Base-by-base conservation (phyloP, 2,113 vertebrate species). In the Pao palembangensis region DNA sequence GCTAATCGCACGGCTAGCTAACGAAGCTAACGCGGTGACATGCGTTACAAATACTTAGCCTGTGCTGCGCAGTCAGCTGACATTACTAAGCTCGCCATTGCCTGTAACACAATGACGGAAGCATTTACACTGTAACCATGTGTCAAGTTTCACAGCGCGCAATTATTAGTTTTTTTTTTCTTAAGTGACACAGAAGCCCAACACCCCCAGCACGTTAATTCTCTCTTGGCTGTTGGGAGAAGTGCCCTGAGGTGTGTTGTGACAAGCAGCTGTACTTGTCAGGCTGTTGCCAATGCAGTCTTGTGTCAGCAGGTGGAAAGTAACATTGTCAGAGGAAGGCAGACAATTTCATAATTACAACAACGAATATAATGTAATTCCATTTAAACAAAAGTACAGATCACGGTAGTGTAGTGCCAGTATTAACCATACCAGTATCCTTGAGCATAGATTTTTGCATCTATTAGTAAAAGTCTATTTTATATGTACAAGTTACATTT, bases 31-130 rank as follows among this genome's bases (percentile, higher is more conserved):
- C 75, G 59, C 73, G 34, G 73, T 71, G 74, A 77, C 78, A 85
- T 83, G 83, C 86, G 82, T 71, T 75, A 77, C 71, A 65, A 76
- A 76, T 81, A 81, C 72, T 65, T 67, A 86, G 86, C 85, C 85
- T 82, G 65, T 55, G 76, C 75, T 60, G 77, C 65, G 58, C 59
- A 63, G 84, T 88, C 86, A 86, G 82, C 85, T 86, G 84, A 84
- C 74, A 64, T 15, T 16, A 43, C 55, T 84, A 47, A 67, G 67
- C 71, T 79, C 4, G 34, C 41, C 3, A 42, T 53, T 80, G 83
- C 69, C 83, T 76, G 64, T 54, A 60, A 69, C 73, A n/a, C 51
- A 11, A 12, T 12, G n/a, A 85, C 71, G 67, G 34, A 61, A 41
- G 71, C 66, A 55, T 74, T 16, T 47, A 69, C 63, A 67, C 75